phyloP scores from a whole-genome alignment of 2,113 vertebrate genomes.

The Sceloporus tristichus region DNA sequence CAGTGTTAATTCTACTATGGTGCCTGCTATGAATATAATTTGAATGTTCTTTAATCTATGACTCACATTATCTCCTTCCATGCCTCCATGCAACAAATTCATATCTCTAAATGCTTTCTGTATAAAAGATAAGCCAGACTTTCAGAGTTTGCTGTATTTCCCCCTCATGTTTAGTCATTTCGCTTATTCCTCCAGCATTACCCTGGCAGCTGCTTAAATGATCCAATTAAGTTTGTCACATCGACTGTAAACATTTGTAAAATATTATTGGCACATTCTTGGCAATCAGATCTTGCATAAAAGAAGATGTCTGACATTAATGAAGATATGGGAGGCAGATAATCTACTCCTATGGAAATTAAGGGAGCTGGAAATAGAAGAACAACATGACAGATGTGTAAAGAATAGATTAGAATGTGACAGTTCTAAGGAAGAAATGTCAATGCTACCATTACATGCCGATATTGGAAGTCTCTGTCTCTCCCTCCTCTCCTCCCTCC shows the following conservation, averaged over 20 bases:
- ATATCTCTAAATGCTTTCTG: slow-evolving; percentile 35
- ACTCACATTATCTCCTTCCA: slow-evolving; percentile 31
- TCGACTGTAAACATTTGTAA: slow-evolving; percentile 56
- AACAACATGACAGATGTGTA: slow-evolving; percentile 30
- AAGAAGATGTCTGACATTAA: slow-evolving; percentile 50
- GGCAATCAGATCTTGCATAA: slow-evolving; percentile 61
- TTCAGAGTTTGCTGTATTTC: background rate
- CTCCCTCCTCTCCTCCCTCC: too few relatives aligned
- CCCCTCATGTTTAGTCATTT: slow-evolving; percentile 3
- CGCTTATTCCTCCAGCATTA: slow-evolving; percentile 28
- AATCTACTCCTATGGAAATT: slow-evolving; percentile 34
- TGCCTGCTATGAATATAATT: slow-evolving; percentile 13
- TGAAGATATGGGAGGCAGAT: slow-evolving; percentile 38
- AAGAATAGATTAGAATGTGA: slow-evolving; percentile 3
- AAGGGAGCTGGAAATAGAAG: background rate
- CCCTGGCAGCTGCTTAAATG: slow-evolving; percentile 28
- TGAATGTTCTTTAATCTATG: background rate
- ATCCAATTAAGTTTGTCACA: slow-evolving; percentile 55
- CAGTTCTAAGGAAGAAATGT: slow-evolving; percentile 7
- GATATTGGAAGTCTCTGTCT: background rate
- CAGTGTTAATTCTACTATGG: background rate
- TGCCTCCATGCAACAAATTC: slow-evolving; percentile 18
- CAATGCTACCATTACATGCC: background rate
- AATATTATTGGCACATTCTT: slow-evolving; percentile 52
- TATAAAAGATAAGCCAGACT: background rate